A percentile compares a stretch with the other conserved stretches of the same genome.
These are phyloP conservation scores for Pardosa pseudoannulata DNA, from an alignment of 2,888 invertebrate genomes.

Conservation along the genomic window DNA sequence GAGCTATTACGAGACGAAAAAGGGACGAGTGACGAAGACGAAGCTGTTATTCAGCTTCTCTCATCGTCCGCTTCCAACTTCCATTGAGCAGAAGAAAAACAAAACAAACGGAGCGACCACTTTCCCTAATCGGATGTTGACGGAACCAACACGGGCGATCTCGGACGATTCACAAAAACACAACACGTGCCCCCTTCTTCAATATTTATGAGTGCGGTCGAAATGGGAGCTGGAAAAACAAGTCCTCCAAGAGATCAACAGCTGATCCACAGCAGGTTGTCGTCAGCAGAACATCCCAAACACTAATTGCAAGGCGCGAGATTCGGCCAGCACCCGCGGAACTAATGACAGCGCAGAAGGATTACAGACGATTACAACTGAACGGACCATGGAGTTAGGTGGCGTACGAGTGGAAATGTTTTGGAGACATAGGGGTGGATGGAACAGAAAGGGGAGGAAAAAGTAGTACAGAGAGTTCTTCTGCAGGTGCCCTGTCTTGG, in stretches of 20 bases:
- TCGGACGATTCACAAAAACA: too few species aligned
- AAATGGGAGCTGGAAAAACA: too few species aligned
- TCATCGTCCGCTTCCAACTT: too few species aligned
- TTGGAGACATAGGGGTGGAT: background rate
- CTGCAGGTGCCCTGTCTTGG: slow-evolving; percentile 38
- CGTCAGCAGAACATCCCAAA: background rate
- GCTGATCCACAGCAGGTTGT: background rate
- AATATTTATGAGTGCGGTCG: too few species aligned
- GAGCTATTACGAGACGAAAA: too few species aligned
- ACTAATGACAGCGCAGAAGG: background rate
- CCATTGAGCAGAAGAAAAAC: too few species aligned
- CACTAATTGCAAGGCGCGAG: background rate
- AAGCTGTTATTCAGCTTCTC: too few species aligned
- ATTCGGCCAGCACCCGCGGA: background rate
- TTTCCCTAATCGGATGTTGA: too few species aligned
- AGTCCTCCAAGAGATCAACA: background rate
- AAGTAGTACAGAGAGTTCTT: slow-evolving; percentile 1
- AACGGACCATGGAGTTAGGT: background rate
- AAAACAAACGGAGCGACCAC: too few species aligned
- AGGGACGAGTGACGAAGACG: too few species aligned
- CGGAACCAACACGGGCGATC: too few species aligned
- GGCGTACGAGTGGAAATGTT: background rate
- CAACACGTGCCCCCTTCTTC: too few species aligned
- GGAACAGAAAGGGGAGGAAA: slow-evolving; percentile 14
- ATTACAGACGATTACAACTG: background rate